phyloP scores from a whole-genome alignment of 2,113 vertebrate species.

The Apodemus speciosus region DNA sequence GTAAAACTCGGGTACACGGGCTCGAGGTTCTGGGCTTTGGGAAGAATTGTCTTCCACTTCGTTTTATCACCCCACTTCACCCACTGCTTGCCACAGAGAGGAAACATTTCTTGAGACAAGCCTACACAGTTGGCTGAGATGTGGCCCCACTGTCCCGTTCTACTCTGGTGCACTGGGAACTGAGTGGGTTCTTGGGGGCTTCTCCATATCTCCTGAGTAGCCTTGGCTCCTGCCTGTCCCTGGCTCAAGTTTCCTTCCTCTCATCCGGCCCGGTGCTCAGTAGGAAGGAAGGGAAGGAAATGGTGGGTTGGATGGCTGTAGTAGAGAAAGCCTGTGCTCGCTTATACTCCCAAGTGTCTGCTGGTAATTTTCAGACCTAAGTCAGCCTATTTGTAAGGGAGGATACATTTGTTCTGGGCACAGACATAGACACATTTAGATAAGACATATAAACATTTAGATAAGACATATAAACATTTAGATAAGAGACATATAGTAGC shows the following conservation, averaged over 20 bases:
- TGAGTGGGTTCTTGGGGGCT: background rate
- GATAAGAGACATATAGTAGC: background rate
- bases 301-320: background rate
- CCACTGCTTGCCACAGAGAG: constrained; percentile 42
- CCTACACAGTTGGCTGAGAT: background rate
- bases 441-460: background rate
- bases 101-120: constrained; percentile 56
- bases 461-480: background rate
- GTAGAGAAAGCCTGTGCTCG: background rate
- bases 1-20: background rate
- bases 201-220: background rate
- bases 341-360: too few species aligned
- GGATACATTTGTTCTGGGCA: background rate
- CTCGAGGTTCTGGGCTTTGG: background rate
- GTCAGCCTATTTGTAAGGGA: background rate
- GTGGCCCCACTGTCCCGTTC: background rate
- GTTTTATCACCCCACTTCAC: constrained; percentile 58
- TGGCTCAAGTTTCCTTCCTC: background rate
- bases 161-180: background rate
- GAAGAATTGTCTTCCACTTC: background rate
- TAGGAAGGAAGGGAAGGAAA: background rate
- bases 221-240: background rate
- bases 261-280: background rate
- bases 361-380: background rate
- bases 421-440: background rate